phyloP scores from a whole-genome alignment of 2,113 vertebrate genomes.

The Triplophysa rosa region DNA sequence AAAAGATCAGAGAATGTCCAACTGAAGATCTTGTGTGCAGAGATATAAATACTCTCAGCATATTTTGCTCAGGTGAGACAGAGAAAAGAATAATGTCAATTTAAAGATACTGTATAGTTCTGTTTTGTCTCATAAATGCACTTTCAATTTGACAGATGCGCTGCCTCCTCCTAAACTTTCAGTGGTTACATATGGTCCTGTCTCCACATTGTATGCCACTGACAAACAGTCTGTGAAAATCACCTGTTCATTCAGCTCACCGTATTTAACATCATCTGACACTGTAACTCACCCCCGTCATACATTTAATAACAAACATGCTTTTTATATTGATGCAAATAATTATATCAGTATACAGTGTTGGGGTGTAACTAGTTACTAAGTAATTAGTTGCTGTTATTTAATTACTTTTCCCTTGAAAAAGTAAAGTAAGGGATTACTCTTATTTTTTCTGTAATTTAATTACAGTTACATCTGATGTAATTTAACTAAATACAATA shows the following conservation, averaged over 20 bases:
- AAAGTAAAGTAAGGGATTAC: no score
- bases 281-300: conserved; percentile 8
- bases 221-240: conserved; percentile 21
- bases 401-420: no score
- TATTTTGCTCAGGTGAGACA: conserved; percentile 45
- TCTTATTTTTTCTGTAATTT: no score
- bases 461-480: no score
- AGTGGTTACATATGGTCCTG: background rate
- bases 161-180: conserved; percentile 31
- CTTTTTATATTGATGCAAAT: background rate
- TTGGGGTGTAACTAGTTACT: no score
- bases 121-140: background rate
- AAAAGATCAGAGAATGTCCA: conserved; percentile 37
- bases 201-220: background rate
- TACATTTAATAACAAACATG: background rate
- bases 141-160: conserved; percentile 17
- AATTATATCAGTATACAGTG: no score
- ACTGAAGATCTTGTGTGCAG: background rate
- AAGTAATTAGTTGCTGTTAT: no score
- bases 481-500: no score
- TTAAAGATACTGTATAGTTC: no score
- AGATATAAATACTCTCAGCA: background rate
- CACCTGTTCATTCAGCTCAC: conserved; percentile 7
- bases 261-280: background rate
- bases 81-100: background rate